A percentile compares a stretch with the other conserved stretches of the same genome.
Conservation (phyloP, 2,797 vertebrate species). For the Scarus forsteni region DNA sequence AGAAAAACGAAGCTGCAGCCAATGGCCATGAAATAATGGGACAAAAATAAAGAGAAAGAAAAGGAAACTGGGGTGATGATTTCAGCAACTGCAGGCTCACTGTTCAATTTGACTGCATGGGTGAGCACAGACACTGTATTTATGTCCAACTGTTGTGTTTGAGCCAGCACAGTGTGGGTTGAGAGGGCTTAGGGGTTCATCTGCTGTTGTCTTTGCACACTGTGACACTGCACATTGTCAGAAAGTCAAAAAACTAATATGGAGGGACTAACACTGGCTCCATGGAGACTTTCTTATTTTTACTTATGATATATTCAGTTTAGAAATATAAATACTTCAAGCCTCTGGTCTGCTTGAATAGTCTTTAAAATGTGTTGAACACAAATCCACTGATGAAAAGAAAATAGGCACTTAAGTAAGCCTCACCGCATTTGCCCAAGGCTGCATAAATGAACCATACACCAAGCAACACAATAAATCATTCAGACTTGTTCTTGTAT, state of each 20-base stretch:
- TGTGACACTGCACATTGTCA: slow-evolving; percentile 47
- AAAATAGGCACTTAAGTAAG: neutral
- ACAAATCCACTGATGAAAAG: neutral
- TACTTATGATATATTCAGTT: neutral
- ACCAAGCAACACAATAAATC: neutral
- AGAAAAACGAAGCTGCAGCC: slow-evolving; percentile 50
- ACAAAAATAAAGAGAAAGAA: neutral
- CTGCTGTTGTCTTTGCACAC: slow-evolving; percentile 20
- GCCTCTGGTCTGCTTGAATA: slow-evolving; percentile 2
- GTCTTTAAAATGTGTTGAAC: neutral
- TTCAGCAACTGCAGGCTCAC: slow-evolving; percentile 41
- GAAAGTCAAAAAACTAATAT: slow-evolving; percentile 40
- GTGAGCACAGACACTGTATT: slow-evolving; percentile 38
- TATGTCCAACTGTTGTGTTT: slow-evolving; percentile 43
- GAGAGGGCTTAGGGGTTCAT: slow-evolving; percentile 36
- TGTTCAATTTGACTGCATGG: slow-evolving; percentile 49
- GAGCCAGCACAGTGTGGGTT: slow-evolving; percentile 40
- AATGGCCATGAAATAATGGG: slow-evolving; percentile 35
- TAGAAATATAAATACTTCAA: neutral
- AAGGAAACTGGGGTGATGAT: slow-evolving; percentile 55
- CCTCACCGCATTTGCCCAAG: neutral
- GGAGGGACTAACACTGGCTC: slow-evolving; percentile 1
- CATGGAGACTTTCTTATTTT: slow-evolving; percentile 21
- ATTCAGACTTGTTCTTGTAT: neutral
- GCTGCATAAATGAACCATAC: neutral